Evolutionary conservation across 2,888 invertebrate genomes (phyloP).

Genomic region (Cremastinae sp.): DNA sequence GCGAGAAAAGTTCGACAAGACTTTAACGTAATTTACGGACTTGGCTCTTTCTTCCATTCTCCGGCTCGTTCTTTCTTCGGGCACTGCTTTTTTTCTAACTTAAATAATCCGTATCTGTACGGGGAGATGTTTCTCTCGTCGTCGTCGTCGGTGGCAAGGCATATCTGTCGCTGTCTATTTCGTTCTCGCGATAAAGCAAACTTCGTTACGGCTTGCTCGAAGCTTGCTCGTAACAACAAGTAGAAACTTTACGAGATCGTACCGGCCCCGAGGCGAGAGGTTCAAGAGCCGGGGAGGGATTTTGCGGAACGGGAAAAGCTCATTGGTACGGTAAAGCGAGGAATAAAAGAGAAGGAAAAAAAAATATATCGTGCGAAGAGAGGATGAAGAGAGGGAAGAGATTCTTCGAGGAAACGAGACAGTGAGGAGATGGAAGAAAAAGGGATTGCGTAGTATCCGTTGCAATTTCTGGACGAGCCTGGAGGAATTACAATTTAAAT

Average conservation of each 20-base stretch:
- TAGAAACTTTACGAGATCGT: constrained; percentile 60
- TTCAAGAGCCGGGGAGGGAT: constrained; percentile 17
- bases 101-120: constrained; percentile 25
- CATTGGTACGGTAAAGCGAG: constrained; percentile 29
- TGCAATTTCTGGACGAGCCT: constrained; percentile 68
- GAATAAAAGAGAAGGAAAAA: constrained; percentile 4
- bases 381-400: constrained; percentile 41
- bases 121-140: constrained; percentile 19
- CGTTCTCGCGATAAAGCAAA: constrained; percentile 60
- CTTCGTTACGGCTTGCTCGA: constrained; percentile 62
- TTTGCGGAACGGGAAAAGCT: constrained; percentile 29
- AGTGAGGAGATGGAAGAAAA: constrained; percentile 3
- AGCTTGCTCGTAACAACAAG: constrained; percentile 61
- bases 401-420: constrained; percentile 6
- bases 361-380: constrained; percentile 19
- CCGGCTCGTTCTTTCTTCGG: constrained; percentile 21
- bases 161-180: constrained; percentile 53
- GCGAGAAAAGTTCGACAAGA: constrained; percentile 47
- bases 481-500: constrained; percentile 72
- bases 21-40: constrained; percentile 56
- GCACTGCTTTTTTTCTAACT: constrained; percentile 26
- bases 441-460: constrained; percentile 65
- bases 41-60: constrained; percentile 44
- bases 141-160: constrained; percentile 21
- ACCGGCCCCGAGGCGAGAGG: constrained; percentile 28